Evolutionary conservation across 2,797 vertebrate genomes (phyloP).

Genomic region (Microctenopoma stevenorrisi): DNA sequence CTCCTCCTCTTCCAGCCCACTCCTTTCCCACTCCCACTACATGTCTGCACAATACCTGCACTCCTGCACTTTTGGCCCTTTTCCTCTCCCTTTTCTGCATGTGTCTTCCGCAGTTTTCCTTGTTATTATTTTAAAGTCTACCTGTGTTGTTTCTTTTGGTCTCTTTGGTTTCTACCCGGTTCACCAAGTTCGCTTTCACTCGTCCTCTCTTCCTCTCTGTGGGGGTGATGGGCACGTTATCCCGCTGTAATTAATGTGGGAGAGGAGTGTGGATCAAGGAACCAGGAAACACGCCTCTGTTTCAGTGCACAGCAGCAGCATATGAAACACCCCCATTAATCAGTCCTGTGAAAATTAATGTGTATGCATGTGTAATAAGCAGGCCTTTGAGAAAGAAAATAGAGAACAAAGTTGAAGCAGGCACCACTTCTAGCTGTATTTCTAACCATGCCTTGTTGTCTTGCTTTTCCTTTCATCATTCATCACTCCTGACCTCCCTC

Average conservation of each 20-base stretch:
- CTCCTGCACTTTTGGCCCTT: slow-evolving; percentile 4
- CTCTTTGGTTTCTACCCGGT: slow-evolving; percentile 14
- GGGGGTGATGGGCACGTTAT: slow-evolving; percentile 51
- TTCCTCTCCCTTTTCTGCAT: background rate
- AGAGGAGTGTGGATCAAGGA: slow-evolving; percentile 57
- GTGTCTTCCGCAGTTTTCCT: slow-evolving; percentile 18
- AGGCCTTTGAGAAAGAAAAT: slow-evolving; percentile 6
- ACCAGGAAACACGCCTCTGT: slow-evolving; percentile 47
- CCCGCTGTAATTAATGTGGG: slow-evolving; percentile 68
- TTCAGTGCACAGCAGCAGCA: slow-evolving; percentile 34
- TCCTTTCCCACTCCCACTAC: slow-evolving; percentile 44
- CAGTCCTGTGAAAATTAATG: slow-evolving; percentile 38
- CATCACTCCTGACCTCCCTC: slow-evolving; percentile 20
- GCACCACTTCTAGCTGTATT: slow-evolving; percentile 6
- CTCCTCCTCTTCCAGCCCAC: slow-evolving; percentile 43
- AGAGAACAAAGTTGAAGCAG: background rate
- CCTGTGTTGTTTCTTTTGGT: slow-evolving; percentile 24
- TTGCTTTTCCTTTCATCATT: slow-evolving; percentile 30
- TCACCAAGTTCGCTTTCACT: slow-evolving; percentile 1
- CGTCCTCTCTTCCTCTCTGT: slow-evolving; percentile 32
- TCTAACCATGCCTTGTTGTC: slow-evolving; percentile 10
- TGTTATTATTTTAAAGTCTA: background rate
- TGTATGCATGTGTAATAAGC: slow-evolving; percentile 17
- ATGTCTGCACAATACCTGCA: slow-evolving; percentile 15
- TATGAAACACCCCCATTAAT: slow-evolving; percentile 60